phyloP scores from a whole-genome alignment of 2,888 invertebrate species.

The Tenthredo notha region DNA sequence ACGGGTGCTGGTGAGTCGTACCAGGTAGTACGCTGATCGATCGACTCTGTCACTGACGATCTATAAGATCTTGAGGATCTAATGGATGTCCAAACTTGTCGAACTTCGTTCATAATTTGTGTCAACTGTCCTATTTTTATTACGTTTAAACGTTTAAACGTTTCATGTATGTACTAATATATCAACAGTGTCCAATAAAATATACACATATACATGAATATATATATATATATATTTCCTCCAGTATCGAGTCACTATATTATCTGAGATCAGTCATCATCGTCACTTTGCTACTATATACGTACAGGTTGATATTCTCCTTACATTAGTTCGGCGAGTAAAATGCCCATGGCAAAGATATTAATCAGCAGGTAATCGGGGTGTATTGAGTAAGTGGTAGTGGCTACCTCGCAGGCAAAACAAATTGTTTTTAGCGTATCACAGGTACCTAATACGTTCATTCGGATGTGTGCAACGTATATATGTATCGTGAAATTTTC shows the following conservation, averaged over 20 bases:
- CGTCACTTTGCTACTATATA: not conserved
- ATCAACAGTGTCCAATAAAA: not conserved
- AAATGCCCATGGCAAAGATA: conserved; percentile 27
- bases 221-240: not conserved
- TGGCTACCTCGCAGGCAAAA: not conserved
- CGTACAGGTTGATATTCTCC: not conserved
- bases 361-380: conserved; percentile 22
- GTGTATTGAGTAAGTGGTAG: conserved; percentile 1
- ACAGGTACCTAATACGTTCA: not conserved
- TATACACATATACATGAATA: not conserved
- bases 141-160: not conserved
- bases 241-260: not conserved
- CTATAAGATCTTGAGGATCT: conserved; percentile 63
- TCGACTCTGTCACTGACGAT: conserved; percentile 16
- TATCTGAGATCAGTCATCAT: conserved; percentile 21
- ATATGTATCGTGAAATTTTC: not conserved
- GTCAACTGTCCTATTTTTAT: conserved; percentile 24
- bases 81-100: conserved; percentile 68
- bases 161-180: not conserved
- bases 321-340: not conserved
- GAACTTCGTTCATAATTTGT: conserved; percentile 70
- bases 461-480: not conserved
- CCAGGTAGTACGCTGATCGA: conserved; percentile 67
- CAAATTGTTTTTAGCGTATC: conserved; percentile 12
- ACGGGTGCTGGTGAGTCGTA: conserved; percentile 71